Percentiles rank a stretch among this genome's conserved stretches.
Evolutionary conservation across 2,888 invertebrate genomes (phyloP).

Genomic region (Parnassius orleans): DNA sequence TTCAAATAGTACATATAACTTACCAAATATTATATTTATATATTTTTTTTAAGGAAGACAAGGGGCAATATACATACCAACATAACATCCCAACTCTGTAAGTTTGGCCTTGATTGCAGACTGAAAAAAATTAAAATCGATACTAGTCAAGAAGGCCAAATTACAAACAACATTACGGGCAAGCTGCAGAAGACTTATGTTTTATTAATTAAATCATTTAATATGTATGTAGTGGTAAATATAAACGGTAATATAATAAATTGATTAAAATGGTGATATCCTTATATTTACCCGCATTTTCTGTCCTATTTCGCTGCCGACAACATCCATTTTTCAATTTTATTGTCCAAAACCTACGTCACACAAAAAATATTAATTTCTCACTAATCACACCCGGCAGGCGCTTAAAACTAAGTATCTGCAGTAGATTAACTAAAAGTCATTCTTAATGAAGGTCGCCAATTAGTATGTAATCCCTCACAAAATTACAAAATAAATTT

Average conservation of each 20-base stretch:
- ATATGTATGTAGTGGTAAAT: too few relatives aligned
- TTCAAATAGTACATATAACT: too few relatives aligned
- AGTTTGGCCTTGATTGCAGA: slow-evolving; percentile 98
- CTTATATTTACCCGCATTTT: slow-evolving; percentile 88
- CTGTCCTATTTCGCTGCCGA: slow-evolving; percentile 92
- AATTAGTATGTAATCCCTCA: too few relatives aligned
- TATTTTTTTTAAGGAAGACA: too few relatives aligned
- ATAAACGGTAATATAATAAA: too few relatives aligned
- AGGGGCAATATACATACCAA: slow-evolving; percentile 82
- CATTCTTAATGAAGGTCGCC: too few relatives aligned
- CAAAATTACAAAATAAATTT: too few relatives aligned
- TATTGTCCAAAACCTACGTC: slow-evolving; percentile 7
- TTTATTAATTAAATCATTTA: too few relatives aligned
- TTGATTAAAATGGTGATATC: background rate
- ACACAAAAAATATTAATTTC: slow-evolving; percentile 1
- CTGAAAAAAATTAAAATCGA: slow-evolving; percentile 75
- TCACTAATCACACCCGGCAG: background rate
- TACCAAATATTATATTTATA: too few relatives aligned
- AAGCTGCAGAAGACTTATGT: background rate
- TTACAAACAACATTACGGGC: background rate
- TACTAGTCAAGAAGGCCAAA: slow-evolving; percentile 3
- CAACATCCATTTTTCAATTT: slow-evolving; percentile 83
- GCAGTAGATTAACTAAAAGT: too few relatives aligned
- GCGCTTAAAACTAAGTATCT: too few relatives aligned
- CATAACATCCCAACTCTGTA: slow-evolving; percentile 95